These are phyloP conservation scores for Perognathus longimembris DNA, from an alignment of 2,113 vertebrate species.

Conservation along the genomic window DNA sequence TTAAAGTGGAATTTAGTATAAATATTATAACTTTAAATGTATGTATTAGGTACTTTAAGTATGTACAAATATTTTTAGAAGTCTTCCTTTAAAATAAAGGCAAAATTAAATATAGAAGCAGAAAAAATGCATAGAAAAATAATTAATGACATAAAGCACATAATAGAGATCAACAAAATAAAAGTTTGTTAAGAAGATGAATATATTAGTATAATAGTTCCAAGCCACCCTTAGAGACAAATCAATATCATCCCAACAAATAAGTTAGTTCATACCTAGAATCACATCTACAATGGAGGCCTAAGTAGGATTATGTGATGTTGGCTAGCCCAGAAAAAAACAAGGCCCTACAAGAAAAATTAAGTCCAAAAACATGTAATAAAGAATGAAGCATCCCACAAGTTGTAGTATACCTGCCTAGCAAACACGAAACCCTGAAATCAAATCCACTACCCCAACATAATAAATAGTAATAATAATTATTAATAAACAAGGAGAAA, in stretches of 20 bases:
- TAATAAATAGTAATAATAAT: background rate
- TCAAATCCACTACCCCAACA: background rate
- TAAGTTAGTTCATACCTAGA: no score
- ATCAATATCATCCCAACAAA: no score
- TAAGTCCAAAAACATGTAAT: no score
- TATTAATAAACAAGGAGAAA: background rate
- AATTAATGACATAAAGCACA: conserved; percentile 15
- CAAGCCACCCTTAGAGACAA: no score
- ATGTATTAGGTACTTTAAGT: conserved; percentile 1
- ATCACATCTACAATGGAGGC: no score
- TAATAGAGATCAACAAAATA: background rate
- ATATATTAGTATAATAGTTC: background rate
- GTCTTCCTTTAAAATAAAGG: background rate
- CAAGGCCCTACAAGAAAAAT: no score
- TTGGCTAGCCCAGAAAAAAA: no score
- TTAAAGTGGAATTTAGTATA: background rate
- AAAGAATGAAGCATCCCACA: no score
- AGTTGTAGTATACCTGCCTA: no score
- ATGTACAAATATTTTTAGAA: conserved; percentile 32
- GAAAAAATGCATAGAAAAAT: conserved; percentile 31
- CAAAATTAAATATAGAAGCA: conserved; percentile 8
- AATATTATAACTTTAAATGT: background rate
- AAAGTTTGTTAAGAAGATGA: background rate
- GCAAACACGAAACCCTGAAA: no score
- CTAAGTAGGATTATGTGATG: no score